These are phyloP conservation scores for Lutjanus argentimaculatus DNA, from an alignment of 2,797 vertebrate species.

Conservation along the genomic window DNA sequence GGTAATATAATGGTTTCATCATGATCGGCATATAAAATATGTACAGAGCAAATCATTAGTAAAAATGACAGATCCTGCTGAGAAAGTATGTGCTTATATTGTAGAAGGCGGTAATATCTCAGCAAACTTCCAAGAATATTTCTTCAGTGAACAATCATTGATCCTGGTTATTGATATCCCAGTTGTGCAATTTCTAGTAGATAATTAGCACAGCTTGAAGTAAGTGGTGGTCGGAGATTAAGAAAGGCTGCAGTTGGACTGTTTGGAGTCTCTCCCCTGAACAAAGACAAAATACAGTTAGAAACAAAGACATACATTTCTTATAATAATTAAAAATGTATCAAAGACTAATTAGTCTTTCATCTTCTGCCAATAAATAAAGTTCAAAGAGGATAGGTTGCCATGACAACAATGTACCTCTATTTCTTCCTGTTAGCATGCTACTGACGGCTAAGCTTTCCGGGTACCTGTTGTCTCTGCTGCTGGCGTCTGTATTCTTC, in stretches of 20 bases:
- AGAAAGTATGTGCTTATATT: slow-evolving; percentile 77
- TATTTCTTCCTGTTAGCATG: slow-evolving; percentile 79
- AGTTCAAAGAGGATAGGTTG: slow-evolving; percentile 27
- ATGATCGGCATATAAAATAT: slow-evolving; percentile 87
- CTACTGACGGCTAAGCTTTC: slow-evolving; percentile 84
- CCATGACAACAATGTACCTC: slow-evolving; percentile 77
- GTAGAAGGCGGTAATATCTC: slow-evolving; percentile 71
- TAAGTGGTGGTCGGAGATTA: slow-evolving; percentile 63
- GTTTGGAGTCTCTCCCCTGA: slow-evolving; percentile 84
- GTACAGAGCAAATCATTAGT: slow-evolving; percentile 80
- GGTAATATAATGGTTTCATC: slow-evolving; percentile 74
- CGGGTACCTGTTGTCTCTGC: slow-evolving; percentile 90
- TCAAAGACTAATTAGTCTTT: slow-evolving; percentile 20
- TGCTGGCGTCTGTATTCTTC: slow-evolving; percentile 88
- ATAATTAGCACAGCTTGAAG: slow-evolving; percentile 53
- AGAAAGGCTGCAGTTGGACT: slow-evolving; percentile 85
- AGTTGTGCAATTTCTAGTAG: slow-evolving; percentile 60
- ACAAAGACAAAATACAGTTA: slow-evolving; percentile 51
- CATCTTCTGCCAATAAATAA: slow-evolving; percentile 37
- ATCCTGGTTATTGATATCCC: slow-evolving; percentile 53
- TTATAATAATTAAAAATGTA: background rate
- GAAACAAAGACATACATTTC: background rate
- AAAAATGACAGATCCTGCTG: slow-evolving; percentile 77
- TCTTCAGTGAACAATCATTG: slow-evolving; percentile 70
- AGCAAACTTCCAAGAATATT: slow-evolving; percentile 51